phyloP scores from a whole-genome alignment of 2,888 invertebrate species.

The Hermaeophaga mercurialis region DNA sequence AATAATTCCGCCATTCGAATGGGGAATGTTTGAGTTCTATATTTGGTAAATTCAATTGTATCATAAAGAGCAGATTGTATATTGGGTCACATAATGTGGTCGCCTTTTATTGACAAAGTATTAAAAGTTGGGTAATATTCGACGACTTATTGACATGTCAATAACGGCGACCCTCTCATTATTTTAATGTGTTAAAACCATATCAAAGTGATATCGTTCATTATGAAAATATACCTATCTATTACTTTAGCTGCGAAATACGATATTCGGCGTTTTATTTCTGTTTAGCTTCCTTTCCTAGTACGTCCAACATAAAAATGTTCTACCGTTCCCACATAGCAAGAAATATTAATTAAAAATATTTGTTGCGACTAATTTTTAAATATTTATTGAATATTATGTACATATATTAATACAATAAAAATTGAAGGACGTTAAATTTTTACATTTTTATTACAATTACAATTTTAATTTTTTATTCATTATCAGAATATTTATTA shows the following conservation, averaged over 20 bases:
- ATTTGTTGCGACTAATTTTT: no score
- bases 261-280: slow-evolving; percentile 30
- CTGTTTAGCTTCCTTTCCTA: not conserved
- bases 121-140: not conserved
- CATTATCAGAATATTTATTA: no score
- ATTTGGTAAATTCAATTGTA: slow-evolving; percentile 27
- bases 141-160: slow-evolving; percentile 16
- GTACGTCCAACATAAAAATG: no score
- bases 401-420: no score
- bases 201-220: slow-evolving; percentile 56
- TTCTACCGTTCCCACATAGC: no score
- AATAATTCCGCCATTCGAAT: no score
- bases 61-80: slow-evolving; percentile 33
- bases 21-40: slow-evolving; percentile 17
- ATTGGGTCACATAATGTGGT: slow-evolving; percentile 16
- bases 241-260: slow-evolving; percentile 42
- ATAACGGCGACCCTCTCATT: slow-evolving; percentile 38
- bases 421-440: no score
- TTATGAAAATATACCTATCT: slow-evolving; percentile 46
- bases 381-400: no score
- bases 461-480: no score
- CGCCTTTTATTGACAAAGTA: not conserved
- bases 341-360: no score
- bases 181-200: slow-evolving; percentile 49
- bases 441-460: no score